Percentiles rank a stretch among this genome's conserved stretches.
Evolutionary conservation across 2,888 invertebrate species (phyloP).

Genomic region (Ochropleura plecta): DNA sequence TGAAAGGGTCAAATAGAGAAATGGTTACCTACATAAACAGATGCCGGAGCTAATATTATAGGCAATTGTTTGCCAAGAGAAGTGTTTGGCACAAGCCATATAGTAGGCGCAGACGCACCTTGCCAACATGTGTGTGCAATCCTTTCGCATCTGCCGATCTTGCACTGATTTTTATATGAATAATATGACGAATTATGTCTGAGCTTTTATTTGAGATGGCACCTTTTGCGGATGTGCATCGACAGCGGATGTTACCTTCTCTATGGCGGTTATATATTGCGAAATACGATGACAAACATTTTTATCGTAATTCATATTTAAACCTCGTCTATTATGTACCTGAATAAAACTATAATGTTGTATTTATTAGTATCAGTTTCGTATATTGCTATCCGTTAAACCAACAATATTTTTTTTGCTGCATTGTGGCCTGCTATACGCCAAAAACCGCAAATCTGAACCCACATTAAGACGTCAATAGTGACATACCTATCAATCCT

Average conservation of each 20-base stretch:
- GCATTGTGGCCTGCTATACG: constrained; percentile 44
- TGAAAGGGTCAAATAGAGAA: constrained; percentile 64
- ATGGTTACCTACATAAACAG: constrained; percentile 74
- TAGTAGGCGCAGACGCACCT: constrained; percentile 83
- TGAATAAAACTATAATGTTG: neutral
- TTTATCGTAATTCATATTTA: constrained; percentile 44
- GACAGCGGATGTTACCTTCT: constrained; percentile 84
- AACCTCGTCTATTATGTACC: neutral
- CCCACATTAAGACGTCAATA: constrained; percentile 68
- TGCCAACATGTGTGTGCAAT: constrained; percentile 89
- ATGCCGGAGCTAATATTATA: constrained; percentile 78
- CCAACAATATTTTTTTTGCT: constrained; percentile 32
- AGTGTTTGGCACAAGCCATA: constrained; percentile 88
- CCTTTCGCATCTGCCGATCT: constrained; percentile 86
- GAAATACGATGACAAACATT: constrained; percentile 64
- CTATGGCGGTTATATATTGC: constrained; percentile 72
- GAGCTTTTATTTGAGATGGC: constrained; percentile 85
- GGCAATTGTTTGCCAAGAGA: constrained; percentile 77
- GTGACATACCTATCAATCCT: constrained; percentile 83
- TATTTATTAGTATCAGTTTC: neutral
- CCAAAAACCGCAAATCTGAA: constrained; percentile 61
- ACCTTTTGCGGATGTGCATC: constrained; percentile 88
- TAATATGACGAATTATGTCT: constrained; percentile 90
- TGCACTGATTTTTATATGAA: constrained; percentile 89
- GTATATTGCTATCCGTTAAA: constrained; percentile 16